phyloP scores from a whole-genome alignment of 2,888 invertebrate genomes.

The Latrodectus elegans region DNA sequence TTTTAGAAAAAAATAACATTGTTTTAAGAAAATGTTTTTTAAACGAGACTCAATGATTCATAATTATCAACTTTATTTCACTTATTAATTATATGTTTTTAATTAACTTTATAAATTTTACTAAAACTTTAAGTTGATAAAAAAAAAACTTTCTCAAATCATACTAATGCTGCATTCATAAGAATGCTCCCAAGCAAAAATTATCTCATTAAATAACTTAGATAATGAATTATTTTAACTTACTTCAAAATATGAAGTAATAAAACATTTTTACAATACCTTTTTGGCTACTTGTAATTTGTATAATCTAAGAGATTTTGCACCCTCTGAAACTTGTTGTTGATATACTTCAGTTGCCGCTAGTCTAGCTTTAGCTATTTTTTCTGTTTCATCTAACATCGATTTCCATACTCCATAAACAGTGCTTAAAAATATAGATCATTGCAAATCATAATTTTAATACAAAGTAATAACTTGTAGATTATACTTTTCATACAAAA shows the following conservation, averaged over 20 bases:
- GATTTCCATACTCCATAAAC: constrained; percentile 99
- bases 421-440: constrained; percentile 81
- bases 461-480: no score
- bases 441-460: no score
- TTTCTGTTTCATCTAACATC: constrained; percentile 95
- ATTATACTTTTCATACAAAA: no score
- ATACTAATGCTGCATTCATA: background rate
- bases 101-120: background rate
- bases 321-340: constrained; percentile 94
- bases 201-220: no score
- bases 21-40: no score
- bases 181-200: no score
- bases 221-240: no score
- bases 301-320: constrained; percentile 87
- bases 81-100: no score
- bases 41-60: no score
- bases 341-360: constrained; percentile 96
- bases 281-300: constrained; percentile 81
- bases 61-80: no score
- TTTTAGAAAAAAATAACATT: no score
- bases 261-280: constrained; percentile 53
- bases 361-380: constrained; percentile 89
- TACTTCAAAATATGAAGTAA: background rate
- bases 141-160: background rate
- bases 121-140: background rate